Evolutionary conservation across 2,113 vertebrate genomes (phyloP).

Genomic region (Dasyurus viverrinus): DNA sequence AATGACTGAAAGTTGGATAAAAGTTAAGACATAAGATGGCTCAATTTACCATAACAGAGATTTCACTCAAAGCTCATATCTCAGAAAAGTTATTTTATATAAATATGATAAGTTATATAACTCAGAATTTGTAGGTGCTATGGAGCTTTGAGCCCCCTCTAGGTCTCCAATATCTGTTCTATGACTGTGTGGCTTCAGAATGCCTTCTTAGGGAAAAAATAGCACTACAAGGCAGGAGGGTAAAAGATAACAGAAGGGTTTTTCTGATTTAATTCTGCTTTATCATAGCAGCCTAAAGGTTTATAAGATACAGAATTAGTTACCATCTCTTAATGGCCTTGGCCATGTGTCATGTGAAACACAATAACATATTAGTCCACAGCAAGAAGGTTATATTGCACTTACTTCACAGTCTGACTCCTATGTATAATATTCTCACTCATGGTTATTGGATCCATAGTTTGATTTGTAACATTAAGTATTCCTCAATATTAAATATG

Average conservation of each 20-base stretch:
- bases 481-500: conserved; percentile 36
- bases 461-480: not conserved
- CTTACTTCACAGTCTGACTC: conserved; percentile 11
- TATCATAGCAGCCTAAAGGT: not conserved
- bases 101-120: no score
- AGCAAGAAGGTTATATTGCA: conserved; percentile 1
- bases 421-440: conserved; percentile 19
- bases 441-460: not conserved
- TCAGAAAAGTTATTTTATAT: not conserved
- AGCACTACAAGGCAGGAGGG: not conserved
- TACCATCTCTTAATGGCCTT: not conserved
- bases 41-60: not conserved
- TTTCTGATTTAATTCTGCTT: not conserved
- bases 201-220: not conserved
- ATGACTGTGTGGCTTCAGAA: not conserved
- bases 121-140: not conserved
- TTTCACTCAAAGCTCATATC: not conserved
- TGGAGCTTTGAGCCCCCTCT: not conserved
- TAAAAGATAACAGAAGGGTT: not conserved
- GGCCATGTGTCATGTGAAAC: not conserved
- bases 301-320: not conserved
- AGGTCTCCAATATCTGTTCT: not conserved
- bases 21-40: not conserved
- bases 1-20: not conserved
- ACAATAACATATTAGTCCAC: not conserved